A percentile compares a stretch with the other conserved stretches of the same genome.
Evolutionary conservation across 2,888 invertebrate genomes (phyloP).

Genomic region (Drosophila mayaguana): DNA sequence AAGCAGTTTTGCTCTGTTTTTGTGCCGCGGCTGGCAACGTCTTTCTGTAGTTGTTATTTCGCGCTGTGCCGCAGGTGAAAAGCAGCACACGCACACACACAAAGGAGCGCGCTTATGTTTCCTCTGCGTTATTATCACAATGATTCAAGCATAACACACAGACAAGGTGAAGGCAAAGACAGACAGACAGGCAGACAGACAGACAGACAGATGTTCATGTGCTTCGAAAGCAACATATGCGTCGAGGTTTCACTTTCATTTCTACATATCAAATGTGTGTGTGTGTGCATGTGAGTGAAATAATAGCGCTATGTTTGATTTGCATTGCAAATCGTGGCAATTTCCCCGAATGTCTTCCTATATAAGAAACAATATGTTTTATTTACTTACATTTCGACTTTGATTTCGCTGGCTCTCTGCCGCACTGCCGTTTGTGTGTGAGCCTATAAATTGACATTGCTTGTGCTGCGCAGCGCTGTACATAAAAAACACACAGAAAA

Average conservation of each 20-base stretch:
- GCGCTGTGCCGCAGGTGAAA: constrained; percentile 68
- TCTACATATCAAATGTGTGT: constrained; percentile 26
- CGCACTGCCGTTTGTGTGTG: constrained; percentile 20
- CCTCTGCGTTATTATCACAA: constrained; percentile 67
- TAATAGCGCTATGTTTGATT: constrained; percentile 79
- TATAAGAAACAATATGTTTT: constrained; percentile 80
- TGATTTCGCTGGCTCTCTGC: constrained; percentile 49
- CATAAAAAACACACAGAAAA: not conserved
- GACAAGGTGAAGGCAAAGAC: not conserved
- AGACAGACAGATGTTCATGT: constrained; percentile 40
- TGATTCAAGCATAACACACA: constrained; percentile 51
- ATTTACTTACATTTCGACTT: constrained; percentile 79
- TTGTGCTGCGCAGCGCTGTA: constrained; percentile 26
- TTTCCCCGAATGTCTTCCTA: constrained; percentile 78
- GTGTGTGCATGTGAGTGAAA: constrained; percentile 40
- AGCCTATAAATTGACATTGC: constrained; percentile 10
- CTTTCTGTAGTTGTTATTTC: constrained; percentile 51
- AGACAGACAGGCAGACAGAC: constrained; percentile 40
- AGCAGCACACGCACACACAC: constrained; percentile 46
- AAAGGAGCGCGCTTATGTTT: constrained; percentile 14
- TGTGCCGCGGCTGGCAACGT: constrained; percentile 42
- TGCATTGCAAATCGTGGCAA: constrained; percentile 79
- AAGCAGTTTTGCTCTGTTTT: constrained; percentile 31
- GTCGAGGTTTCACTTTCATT: constrained; percentile 68
- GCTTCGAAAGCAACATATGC: constrained; percentile 70